Evolutionary conservation across 1,140 invertebrate genomes (phyloP).

Genomic region (Globodera ellingtonae): DNA sequence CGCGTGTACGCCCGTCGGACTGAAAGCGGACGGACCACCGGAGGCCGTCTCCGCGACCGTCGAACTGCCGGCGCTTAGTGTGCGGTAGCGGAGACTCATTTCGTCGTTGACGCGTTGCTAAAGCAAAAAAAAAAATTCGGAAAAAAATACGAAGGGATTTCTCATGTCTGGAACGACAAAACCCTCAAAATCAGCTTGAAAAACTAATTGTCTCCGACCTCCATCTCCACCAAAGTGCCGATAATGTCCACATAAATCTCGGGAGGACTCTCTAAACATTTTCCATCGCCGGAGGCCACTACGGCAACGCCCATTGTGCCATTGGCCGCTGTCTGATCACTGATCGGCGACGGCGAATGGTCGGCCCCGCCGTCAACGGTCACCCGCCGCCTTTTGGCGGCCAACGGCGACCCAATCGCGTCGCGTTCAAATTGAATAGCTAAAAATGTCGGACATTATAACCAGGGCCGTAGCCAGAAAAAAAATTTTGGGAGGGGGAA

Average conservation of each 20-base stretch:
- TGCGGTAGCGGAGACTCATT: slow-evolving; percentile 58
- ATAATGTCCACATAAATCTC: slow-evolving; percentile 48
- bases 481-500: too few species aligned
- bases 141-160: too few species aligned
- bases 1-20: neutral
- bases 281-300: neutral
- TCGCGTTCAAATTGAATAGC: slow-evolving; percentile 65
- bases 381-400: slow-evolving; percentile 35
- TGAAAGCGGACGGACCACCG: slow-evolving; percentile 14
- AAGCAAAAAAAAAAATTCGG: slow-evolving; percentile 16
- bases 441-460: slow-evolving; percentile 19
- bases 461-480: too few species aligned
- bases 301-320: slow-evolving; percentile 2
- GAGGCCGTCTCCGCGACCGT: neutral
- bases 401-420: slow-evolving; percentile 56
- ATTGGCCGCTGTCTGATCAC: neutral
- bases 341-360: slow-evolving; percentile 16
- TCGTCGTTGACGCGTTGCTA: slow-evolving; percentile 58
- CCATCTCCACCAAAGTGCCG: slow-evolving; percentile 62
- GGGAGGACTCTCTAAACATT: slow-evolving; percentile 16
- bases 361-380: slow-evolving; percentile 1
- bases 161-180: slow-evolving; percentile 18
- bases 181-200: neutral
- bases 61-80: slow-evolving; percentile 16
- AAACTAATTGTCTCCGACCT: slow-evolving; percentile 25